phyloP scores from a whole-genome alignment of 2,888 invertebrate species.

The Cheilosia urbana region DNA sequence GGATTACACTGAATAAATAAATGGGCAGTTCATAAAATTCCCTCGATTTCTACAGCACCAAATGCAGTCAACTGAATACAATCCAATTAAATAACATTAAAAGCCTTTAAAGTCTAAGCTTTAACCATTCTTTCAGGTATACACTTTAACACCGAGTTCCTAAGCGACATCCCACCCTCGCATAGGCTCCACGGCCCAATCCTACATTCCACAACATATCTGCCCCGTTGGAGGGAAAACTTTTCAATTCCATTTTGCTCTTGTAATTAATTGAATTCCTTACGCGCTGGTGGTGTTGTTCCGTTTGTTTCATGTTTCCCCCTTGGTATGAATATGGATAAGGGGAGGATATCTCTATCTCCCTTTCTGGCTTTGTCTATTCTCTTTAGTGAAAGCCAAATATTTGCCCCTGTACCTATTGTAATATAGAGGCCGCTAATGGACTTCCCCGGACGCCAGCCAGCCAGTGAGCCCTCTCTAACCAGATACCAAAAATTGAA shows the following conservation, averaged over 20 bases:
- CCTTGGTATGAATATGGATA: background rate
- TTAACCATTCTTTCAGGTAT: background rate
- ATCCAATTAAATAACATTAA: slow-evolving; percentile 9
- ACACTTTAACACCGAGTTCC: background rate
- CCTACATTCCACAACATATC: slow-evolving; percentile 3
- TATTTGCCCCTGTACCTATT: slow-evolving; percentile 62
- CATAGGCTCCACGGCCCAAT: too few species aligned
- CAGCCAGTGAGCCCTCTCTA: slow-evolving; percentile 1
- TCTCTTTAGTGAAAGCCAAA: slow-evolving; percentile 49
- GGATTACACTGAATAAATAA: too few species aligned
- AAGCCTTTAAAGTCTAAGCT: background rate
- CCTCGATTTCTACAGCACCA: background rate
- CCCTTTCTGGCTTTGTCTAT: slow-evolving; percentile 18
- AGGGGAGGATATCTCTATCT: background rate
- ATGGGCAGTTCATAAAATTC: too few species aligned
- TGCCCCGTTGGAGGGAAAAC: slow-evolving; percentile 15
- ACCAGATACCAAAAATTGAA: slow-evolving; percentile 26
- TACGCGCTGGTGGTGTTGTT: slow-evolving; percentile 46
- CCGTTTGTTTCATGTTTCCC: background rate
- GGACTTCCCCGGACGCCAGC: slow-evolving; percentile 28
- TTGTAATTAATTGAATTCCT: slow-evolving; percentile 70
- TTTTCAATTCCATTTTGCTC: slow-evolving; percentile 61
- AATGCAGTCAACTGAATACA: background rate
- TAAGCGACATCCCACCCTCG: background rate
- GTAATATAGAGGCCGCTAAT: slow-evolving; percentile 57